Conservation (phyloP, 1,140 invertebrate genomes). For the Sycobia sp. region DNA sequence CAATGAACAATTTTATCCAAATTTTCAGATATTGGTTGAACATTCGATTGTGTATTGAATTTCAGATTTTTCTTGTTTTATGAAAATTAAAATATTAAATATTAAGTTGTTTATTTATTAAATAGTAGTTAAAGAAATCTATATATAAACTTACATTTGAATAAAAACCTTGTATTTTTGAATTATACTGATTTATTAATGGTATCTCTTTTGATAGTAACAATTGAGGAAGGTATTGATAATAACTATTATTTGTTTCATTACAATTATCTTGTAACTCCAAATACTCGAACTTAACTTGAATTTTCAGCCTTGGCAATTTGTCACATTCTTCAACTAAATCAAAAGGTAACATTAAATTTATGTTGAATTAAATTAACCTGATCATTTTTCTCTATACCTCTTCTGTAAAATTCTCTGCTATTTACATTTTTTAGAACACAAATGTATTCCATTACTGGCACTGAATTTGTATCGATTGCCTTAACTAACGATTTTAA, state of each 20-base stretch:
- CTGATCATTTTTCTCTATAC: conserved; percentile 35
- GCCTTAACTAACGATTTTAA: conserved; percentile 46
- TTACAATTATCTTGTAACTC: conserved; percentile 35
- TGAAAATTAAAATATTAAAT: neutral
- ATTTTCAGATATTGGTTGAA: neutral
- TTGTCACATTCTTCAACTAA: conserved; percentile 22
- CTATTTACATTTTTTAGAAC: conserved; percentile 34
- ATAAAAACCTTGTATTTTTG: neutral
- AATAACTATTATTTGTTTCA: neutral
- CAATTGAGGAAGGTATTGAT: neutral
- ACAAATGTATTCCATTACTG: conserved; percentile 47
- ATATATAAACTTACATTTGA: no score
- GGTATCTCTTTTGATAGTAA: neutral
- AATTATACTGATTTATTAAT: neutral
- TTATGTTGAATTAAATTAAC: neutral
- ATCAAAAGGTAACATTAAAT: conserved; percentile 3
- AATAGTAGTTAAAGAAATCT: no score
- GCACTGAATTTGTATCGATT: conserved; percentile 40
- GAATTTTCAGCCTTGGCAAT: conserved; percentile 34
- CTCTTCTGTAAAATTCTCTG: conserved; percentile 26
- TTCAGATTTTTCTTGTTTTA: neutral
- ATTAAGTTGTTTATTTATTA: no score
- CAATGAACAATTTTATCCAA: neutral
- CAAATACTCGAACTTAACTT: conserved; percentile 45
- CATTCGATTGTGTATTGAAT: neutral